Percentiles rank a stretch among this genome's conserved stretches.
These are phyloP conservation scores for Sinohyriopsis cumingii DNA, from an alignment of 2,888 invertebrate species.

Conservation along the genomic window DNA sequence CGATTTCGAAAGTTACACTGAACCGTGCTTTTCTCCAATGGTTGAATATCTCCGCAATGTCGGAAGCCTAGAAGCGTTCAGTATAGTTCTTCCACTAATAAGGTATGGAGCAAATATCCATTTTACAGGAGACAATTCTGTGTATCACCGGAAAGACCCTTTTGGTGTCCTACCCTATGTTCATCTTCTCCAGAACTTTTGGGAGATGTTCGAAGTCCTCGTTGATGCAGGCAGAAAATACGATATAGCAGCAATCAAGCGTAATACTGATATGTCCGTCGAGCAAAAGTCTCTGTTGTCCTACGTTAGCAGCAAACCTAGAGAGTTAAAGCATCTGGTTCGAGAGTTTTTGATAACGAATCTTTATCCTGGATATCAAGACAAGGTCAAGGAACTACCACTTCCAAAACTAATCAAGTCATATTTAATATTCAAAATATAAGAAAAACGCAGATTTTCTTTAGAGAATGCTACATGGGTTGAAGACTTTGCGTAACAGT, in stretches of 20 bases:
- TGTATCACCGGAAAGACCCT: conserved; percentile 76
- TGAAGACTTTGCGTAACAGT: too few species aligned
- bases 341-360: conserved; percentile 37
- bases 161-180: conserved; percentile 87
- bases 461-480: too few species aligned
- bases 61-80: conserved; percentile 77
- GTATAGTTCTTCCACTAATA: conserved; percentile 81
- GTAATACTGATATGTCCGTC: conserved; percentile 80
- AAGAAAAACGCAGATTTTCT: neutral
- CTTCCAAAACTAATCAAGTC: conserved; percentile 53
- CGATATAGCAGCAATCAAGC: conserved; percentile 85
- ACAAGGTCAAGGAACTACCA: conserved; percentile 45
- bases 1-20: conserved; percentile 73
- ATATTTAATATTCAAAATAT: conserved; percentile 47
- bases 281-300: conserved; percentile 80
- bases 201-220: conserved; percentile 78
- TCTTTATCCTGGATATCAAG: conserved; percentile 31
- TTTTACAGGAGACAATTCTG: conserved; percentile 75
- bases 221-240: conserved; percentile 84
- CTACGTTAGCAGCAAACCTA: conserved; percentile 64
- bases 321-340: conserved; percentile 48
- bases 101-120: conserved; percentile 80
- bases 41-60: conserved; percentile 84
- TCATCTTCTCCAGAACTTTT: conserved; percentile 77
- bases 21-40: conserved; percentile 83